Percentiles rank a stretch among this genome's conserved stretches.
phyloP scores from a whole-genome alignment of 2,888 invertebrate species.

The Helobdella robusta region DNA sequence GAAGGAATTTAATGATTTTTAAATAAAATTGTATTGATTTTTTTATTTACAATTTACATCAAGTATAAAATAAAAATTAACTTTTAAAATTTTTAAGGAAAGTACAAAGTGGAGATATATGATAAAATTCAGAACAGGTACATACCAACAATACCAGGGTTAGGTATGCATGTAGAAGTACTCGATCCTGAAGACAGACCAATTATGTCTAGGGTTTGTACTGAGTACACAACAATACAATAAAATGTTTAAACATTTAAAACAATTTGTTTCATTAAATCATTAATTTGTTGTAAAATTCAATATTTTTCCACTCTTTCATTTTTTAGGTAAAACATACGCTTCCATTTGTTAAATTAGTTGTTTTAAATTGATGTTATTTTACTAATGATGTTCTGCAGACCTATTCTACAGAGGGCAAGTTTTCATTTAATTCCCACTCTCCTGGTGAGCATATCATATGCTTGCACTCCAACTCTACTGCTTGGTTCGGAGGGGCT shows the following conservation, averaged over 20 bases:
- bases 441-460: conserved; percentile 94
- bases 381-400: conserved; percentile 34
- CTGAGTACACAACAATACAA: too few species aligned
- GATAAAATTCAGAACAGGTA: conserved; percentile 33
- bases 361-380: background rate
- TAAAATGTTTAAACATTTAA: too few species aligned
- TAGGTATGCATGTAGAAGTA: conserved; percentile 53
- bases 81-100: too few species aligned
- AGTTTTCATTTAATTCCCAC: conserved; percentile 92
- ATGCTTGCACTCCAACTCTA: conserved; percentile 94
- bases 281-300: background rate
- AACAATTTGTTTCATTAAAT: conserved; percentile 14
- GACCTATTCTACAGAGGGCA: conserved; percentile 76
- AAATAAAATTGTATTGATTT: too few species aligned
- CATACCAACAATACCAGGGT: conserved; percentile 33
- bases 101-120: conserved; percentile 36
- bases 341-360: background rate
- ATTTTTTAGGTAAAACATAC: too few species aligned
- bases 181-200: conserved; percentile 89
- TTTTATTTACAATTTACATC: too few species aligned
- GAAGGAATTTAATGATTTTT: too few species aligned
- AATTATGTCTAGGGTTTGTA: conserved; percentile 72
- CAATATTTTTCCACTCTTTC: too few species aligned
- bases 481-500: conserved; percentile 94
- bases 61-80: too few species aligned